Conservation (phyloP, 1,140 invertebrate genomes). For the Oncopodura yosiiana region DNA sequence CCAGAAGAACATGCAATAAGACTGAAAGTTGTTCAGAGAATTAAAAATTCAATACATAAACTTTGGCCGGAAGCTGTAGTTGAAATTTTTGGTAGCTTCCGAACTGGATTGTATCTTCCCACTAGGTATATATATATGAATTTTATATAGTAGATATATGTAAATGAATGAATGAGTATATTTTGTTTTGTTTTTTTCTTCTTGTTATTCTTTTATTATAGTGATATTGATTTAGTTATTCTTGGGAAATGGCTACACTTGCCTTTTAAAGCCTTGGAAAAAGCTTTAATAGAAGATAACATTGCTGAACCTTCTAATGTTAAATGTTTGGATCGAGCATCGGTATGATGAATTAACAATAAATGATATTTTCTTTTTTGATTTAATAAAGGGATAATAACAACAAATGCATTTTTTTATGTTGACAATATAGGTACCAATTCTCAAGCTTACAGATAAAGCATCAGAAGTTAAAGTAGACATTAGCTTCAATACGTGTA, state of each 20-base stretch:
- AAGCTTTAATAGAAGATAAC: slow-evolving; percentile 73
- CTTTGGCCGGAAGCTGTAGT: slow-evolving; percentile 85
- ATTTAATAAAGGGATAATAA: too few species aligned
- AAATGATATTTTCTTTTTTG: too few species aligned
- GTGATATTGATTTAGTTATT: slow-evolving; percentile 96
- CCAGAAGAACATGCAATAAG: slow-evolving; percentile 77
- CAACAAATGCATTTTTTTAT: neutral
- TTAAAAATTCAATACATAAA: slow-evolving; percentile 71
- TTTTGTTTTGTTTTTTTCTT: too few species aligned
- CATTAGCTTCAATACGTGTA: slow-evolving; percentile 97
- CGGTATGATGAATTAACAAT: too few species aligned
- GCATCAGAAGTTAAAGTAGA: slow-evolving; percentile 88
- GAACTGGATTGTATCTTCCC: slow-evolving; percentile 87
- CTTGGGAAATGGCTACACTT: slow-evolving; percentile 87
- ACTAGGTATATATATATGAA: slow-evolving; percentile 57
- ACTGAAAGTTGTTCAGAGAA: slow-evolving; percentile 72
- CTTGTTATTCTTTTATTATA: too few species aligned
- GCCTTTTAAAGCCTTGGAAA: slow-evolving; percentile 80
- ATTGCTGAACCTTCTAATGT: slow-evolving; percentile 78
- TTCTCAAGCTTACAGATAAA: slow-evolving; percentile 93
- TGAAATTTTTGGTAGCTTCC: slow-evolving; percentile 91
- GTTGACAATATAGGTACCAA: slow-evolving; percentile 60
- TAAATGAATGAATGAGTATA: too few species aligned
- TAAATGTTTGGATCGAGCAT: slow-evolving; percentile 93
- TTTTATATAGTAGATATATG: too few species aligned